These are phyloP conservation scores for Python bivittatus DNA, from an alignment of 2,113 vertebrate species.

Conservation along the genomic window DNA sequence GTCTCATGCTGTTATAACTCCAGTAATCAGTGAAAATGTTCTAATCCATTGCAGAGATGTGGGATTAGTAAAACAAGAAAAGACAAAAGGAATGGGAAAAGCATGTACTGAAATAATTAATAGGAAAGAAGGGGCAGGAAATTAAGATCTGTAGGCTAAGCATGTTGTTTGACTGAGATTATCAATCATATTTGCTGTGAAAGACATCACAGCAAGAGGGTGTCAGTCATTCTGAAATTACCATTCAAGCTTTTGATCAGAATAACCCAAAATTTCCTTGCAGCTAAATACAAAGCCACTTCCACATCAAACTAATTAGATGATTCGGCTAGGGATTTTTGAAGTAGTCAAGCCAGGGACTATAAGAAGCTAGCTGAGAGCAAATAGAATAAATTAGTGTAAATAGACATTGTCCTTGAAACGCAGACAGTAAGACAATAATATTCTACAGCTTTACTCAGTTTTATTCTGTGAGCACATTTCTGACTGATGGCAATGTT, in stretches of 20 bases:
- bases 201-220: conserved; percentile 44
- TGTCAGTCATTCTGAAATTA: conserved; percentile 44
- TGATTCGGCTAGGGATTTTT: neutral
- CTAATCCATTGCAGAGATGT: neutral
- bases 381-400: neutral
- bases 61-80: conserved; percentile 31
- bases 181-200: conserved; percentile 28
- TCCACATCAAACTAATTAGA: conserved; percentile 1
- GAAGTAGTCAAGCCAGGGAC: neutral
- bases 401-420: neutral
- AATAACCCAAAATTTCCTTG: conserved; percentile 41
- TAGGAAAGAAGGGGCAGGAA: conserved; percentile 16
- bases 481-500: neutral
- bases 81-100: conserved; percentile 19
- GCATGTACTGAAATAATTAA: conserved; percentile 14
- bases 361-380: neutral
- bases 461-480: neutral
- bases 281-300: conserved; percentile 18
- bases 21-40: conserved; percentile 52
- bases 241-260: conserved; percentile 36
- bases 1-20: conserved; percentile 45
- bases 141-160: conserved; percentile 19
- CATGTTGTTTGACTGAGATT: conserved; percentile 20
- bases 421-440: neutral
- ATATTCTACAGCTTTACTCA: neutral